Evolutionary conservation across 2,888 invertebrate species (phyloP).

Genomic region (Balanococcus diminutus): DNA sequence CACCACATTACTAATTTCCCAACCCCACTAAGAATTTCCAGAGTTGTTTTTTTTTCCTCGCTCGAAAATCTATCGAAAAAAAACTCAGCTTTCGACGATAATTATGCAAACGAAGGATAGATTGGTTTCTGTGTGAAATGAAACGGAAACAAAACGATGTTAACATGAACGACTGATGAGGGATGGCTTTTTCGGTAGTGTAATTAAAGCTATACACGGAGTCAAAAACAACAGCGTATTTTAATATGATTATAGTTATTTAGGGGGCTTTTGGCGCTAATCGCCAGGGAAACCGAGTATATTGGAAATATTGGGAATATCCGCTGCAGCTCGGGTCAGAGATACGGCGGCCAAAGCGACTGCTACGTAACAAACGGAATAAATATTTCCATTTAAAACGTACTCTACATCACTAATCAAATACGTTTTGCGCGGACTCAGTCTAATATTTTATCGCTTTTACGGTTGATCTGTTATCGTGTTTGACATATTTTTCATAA

Average conservation of each 20-base stretch:
- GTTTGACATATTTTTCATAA: constrained; percentile 24
- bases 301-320: constrained; percentile 9
- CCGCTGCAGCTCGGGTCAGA: neutral
- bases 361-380: neutral
- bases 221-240: constrained; percentile 44
- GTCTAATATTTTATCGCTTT: constrained; percentile 27
- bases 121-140: constrained; percentile 37
- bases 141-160: constrained; percentile 44
- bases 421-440: neutral
- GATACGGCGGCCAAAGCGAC: neutral
- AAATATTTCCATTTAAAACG: constrained; percentile 20
- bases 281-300: constrained; percentile 8
- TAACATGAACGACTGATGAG: constrained; percentile 40
- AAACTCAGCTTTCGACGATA: neutral
- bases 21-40: neutral
- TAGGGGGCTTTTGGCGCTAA: neutral
- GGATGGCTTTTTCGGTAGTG: constrained; percentile 20
- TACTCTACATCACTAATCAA: constrained; percentile 12
- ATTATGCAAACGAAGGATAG: constrained; percentile 31
- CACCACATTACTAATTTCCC: neutral
- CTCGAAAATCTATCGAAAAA: neutral
- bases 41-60: neutral
- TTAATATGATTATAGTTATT: constrained; percentile 43
- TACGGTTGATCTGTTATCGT: constrained; percentile 27
- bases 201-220: constrained; percentile 40